Evolutionary conservation across 2,888 invertebrate species (phyloP).

Genomic region (Callinectes sapidus): DNA sequence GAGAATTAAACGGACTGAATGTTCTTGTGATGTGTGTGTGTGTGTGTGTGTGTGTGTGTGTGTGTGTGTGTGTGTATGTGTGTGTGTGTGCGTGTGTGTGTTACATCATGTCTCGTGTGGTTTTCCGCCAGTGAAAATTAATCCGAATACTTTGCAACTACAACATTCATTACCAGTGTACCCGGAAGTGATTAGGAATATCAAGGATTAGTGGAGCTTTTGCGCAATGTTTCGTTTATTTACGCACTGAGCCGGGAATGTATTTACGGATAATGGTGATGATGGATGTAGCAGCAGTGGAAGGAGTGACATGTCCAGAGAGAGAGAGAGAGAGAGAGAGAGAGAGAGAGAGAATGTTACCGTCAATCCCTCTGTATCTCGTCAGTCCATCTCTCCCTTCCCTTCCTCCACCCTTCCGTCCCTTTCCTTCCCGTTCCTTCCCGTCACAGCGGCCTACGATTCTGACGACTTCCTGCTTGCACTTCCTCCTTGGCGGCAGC

Average conservation of each 20-base stretch:
- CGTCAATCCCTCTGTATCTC: background rate
- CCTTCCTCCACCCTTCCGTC: no score
- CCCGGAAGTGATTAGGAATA: background rate
- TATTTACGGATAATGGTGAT: no score
- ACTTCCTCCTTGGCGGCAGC: background rate
- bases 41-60: constrained; percentile 37
- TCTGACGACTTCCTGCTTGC: background rate
- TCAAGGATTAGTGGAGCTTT: background rate
- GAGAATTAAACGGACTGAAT: background rate
- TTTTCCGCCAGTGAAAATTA: background rate
- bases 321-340: constrained; percentile 39
- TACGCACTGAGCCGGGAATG: background rate
- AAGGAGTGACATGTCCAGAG: background rate
- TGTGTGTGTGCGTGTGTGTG: constrained; percentile 34
- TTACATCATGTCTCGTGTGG: background rate
- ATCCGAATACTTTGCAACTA: background rate
- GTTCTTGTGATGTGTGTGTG: constrained; percentile 14
- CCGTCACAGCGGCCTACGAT: background rate
- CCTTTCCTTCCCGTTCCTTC: background rate
- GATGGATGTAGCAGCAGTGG: background rate
- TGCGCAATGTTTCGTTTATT: background rate
- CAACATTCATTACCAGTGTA: background rate
- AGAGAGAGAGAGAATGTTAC: constrained; percentile 16
- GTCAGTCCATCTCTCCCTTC: background rate
- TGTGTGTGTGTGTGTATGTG: constrained; percentile 36